Conservation (phyloP, 2,888 invertebrate species). For the Heliconius erato region DNA sequence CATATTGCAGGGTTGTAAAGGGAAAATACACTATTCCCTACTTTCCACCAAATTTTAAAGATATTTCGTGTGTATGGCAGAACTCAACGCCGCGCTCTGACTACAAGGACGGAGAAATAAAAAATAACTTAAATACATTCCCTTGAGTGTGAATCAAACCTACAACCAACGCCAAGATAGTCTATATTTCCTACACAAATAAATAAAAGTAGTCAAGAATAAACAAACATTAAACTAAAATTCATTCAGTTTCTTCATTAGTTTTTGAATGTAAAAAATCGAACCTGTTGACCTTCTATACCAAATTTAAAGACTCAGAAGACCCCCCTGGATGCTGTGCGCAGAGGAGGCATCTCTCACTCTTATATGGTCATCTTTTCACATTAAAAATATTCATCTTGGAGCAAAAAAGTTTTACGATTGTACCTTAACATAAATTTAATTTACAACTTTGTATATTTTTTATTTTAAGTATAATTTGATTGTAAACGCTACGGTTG, state of each 20-base stretch:
- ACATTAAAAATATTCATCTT: constrained; percentile 27
- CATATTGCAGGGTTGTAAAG: too few species aligned
- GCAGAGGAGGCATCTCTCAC: constrained; percentile 1
- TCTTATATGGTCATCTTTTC: constrained; percentile 28
- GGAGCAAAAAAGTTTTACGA: constrained; percentile 15
- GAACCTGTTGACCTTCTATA: constrained; percentile 5
- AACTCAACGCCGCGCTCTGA: not conserved
- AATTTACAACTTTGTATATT: constrained; percentile 19
- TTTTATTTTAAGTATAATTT: not conserved
- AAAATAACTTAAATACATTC: not conserved
- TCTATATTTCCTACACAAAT: too few species aligned
- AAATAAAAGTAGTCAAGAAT: not conserved
- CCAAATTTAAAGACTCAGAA: not conserved
- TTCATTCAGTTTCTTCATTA: not conserved
- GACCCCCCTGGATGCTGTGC: constrained; percentile 23
- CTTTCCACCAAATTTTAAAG: too few species aligned
- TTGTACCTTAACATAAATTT: constrained; percentile 21
- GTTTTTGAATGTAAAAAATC: constrained; percentile 7
- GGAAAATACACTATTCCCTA: too few species aligned
- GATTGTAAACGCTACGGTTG: not conserved
- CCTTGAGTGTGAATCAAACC: too few species aligned
- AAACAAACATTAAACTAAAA: not conserved
- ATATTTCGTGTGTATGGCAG: not conserved
- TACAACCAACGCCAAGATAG: too few species aligned
- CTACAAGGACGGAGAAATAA: not conserved